These are phyloP conservation scores for Melanotaenia parkinsoni DNA, from an alignment of 2,797 vertebrate species.

Conservation along the genomic window DNA sequence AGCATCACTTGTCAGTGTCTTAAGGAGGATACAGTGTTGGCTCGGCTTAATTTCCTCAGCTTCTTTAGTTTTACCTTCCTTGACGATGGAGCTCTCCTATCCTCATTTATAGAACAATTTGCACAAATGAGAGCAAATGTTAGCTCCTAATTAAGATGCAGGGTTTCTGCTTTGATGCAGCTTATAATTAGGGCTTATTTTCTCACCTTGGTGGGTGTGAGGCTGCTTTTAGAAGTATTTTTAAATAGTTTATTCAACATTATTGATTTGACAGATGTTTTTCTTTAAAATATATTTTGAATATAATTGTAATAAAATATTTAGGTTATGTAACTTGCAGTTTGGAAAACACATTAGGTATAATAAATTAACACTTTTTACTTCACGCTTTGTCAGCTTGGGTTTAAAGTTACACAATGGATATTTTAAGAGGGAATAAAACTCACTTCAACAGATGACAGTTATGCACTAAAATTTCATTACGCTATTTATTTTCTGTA, in stretches of 20 bases:
- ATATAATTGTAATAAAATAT: slow-evolving; percentile 8
- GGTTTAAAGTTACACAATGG: neutral
- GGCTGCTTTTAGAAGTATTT: neutral
- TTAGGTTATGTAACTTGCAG: slow-evolving; percentile 2
- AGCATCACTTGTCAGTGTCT: slow-evolving; percentile 35
- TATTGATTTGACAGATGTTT: neutral
- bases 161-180: slow-evolving; percentile 31
- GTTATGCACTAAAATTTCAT: neutral
- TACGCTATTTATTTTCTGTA: neutral
- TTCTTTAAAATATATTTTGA: neutral
- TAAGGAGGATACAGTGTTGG: slow-evolving; percentile 23
- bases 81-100: slow-evolving; percentile 20
- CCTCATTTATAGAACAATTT: slow-evolving; percentile 52
- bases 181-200: slow-evolving; percentile 33
- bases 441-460: neutral
- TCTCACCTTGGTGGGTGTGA: neutral
- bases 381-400: neutral
- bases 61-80: slow-evolving; percentile 46
- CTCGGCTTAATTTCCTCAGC: slow-evolving; percentile 33
- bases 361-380: neutral
- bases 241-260: neutral
- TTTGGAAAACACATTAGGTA: neutral
- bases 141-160: slow-evolving; percentile 31
- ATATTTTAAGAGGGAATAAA: neutral
- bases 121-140: slow-evolving; percentile 39